A percentile compares a stretch with the other conserved stretches of the same genome.
Conservation (phyloP, 2,113 vertebrate species). For the Myotis lucifugus region DNA sequence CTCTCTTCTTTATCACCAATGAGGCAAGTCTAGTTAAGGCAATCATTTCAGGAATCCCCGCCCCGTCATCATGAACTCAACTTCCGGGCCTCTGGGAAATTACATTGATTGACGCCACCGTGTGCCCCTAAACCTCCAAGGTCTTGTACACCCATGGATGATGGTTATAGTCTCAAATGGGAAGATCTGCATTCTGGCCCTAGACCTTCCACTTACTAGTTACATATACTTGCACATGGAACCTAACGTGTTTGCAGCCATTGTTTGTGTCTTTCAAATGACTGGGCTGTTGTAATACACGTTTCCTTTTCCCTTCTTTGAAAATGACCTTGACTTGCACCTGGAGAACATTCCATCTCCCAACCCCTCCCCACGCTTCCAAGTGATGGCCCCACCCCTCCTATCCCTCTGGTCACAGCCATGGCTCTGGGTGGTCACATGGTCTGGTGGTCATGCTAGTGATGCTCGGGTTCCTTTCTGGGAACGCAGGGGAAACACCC, state of each 20-base stretch:
- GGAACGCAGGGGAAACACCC: background rate
- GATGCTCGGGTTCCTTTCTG: background rate
- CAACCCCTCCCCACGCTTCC: background rate
- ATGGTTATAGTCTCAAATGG: background rate
- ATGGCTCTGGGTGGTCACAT: background rate
- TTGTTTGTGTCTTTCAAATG: background rate
- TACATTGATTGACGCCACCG: background rate
- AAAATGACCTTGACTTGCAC: background rate
- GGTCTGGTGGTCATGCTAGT: background rate
- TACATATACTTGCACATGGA: background rate
- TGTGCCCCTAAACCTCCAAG: background rate
- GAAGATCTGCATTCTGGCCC: background rate
- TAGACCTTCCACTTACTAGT: background rate
- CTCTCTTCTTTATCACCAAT: background rate
- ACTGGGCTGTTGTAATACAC: background rate
- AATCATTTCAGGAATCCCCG: background rate
- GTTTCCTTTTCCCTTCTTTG: background rate
- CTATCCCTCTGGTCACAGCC: background rate
- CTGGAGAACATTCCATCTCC: background rate
- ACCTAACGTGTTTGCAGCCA: background rate
- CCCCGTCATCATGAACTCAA: background rate
- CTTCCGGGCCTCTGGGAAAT: constrained; percentile 20
- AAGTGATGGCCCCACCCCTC: background rate
- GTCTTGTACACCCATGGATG: background rate
- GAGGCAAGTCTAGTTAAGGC: background rate